Evolutionary conservation across 2,888 invertebrate species (phyloP).

Genomic region (Nudaria mundana): DNA sequence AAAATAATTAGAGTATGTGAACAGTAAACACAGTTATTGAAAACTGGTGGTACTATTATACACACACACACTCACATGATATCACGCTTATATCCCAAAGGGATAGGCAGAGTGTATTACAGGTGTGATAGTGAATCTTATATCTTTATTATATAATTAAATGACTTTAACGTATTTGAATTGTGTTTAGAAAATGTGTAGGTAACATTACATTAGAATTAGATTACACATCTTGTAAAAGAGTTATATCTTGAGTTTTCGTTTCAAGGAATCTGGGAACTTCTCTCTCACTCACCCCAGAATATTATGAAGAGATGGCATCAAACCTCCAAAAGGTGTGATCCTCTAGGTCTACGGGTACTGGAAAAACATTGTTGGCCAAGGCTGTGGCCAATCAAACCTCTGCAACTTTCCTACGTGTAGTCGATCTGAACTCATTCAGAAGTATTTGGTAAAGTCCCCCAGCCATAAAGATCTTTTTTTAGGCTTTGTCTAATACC

Average conservation of each 20-base stretch:
- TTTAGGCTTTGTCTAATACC: too few relatives aligned
- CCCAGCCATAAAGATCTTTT: too few relatives aligned
- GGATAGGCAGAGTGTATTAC: too few relatives aligned
- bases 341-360: constrained; percentile 99
- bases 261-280: constrained; percentile 95
- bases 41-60: too few relatives aligned
- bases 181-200: too few relatives aligned
- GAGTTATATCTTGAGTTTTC: not conserved
- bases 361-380: constrained; percentile 98
- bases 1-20: too few relatives aligned
- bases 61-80: too few relatives aligned
- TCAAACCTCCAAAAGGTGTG: constrained; percentile 99
- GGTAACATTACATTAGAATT: not conserved
- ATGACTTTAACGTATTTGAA: too few relatives aligned
- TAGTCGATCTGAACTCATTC: constrained; percentile 99
- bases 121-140: too few relatives aligned
- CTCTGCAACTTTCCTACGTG: constrained; percentile 98
- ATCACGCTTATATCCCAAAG: too few relatives aligned
- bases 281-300: constrained; percentile 98
- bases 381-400: constrained; percentile 99
- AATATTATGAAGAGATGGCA: constrained; percentile 99
- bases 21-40: too few relatives aligned
- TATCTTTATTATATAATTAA: too few relatives aligned
- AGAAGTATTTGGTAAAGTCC: constrained; percentile 97
- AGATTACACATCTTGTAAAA: not conserved